Base-by-base conservation (phyloP, 1,140 invertebrate species). In the Aphelenchoides besseyi region DNA sequence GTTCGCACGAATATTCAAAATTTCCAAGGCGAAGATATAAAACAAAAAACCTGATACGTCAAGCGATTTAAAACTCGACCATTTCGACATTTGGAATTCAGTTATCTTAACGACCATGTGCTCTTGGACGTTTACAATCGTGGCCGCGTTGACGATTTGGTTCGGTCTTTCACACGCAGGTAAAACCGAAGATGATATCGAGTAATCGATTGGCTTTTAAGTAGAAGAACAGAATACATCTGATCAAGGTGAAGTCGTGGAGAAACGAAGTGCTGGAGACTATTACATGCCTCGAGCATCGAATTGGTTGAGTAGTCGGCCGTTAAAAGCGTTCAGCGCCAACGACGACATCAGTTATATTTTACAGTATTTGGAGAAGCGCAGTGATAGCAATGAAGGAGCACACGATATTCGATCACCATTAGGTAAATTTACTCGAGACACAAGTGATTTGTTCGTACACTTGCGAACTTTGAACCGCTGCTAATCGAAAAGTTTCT, bases 341-440 rank as follows among this genome's bases (percentile, higher is more conserved):
- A 70, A 69, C 48, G 70, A 69, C 9, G 75, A 77, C 9, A 30
- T 77, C 2, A 57, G 75, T 9, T 52, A 71, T 18, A 37, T 75
- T 18, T 36, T 75, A 9, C 74, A 75, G 18, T 75, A 75, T 29
- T 54, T 75, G 59, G 74, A 78, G 35, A 76, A 76, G 55, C 71
- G 74, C 68, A 66, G 23, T 32, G 3, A 3, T 72, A 41, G 32
- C 48, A 23, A 32, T 23, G 16, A 62, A 70, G n/a, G 54, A 71
- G n/a, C 26, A 57, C 26, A 61, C 41, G 1, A 55, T 0, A 67
- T 53, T 29, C 57, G 61, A 26, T 70, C 69, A 26, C 75, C 82
- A 23, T n/a, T n/a, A n/a, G n/a, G n/a, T n/a, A n/a, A n/a, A n/a
- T n/a, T n/a, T n/a, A n/a, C n/a, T n/a, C n/a, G n/a, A n/a, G n/a